Base-by-base conservation (phyloP, 2,797 vertebrate species). In the Lagocephalus sceleratus region DNA sequence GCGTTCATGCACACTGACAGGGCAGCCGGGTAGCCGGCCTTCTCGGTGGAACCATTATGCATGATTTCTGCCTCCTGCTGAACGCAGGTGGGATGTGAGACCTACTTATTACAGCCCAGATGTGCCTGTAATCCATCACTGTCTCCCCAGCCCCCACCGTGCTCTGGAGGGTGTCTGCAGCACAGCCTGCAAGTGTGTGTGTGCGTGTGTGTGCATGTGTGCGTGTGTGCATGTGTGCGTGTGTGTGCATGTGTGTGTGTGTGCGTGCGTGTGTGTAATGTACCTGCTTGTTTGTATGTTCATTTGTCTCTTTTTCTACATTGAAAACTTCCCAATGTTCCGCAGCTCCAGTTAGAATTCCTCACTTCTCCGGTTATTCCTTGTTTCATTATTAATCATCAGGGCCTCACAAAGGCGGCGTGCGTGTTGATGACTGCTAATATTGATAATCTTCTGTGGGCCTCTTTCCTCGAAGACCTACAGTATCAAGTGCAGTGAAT, bases 21-120 rank as follows among this genome's bases (percentile, higher is more conserved):
- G 83, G 72, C 79, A 81, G 73, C 72, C 58, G 75, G 72, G 73
- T 75, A 75, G 63, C 77, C 73, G 84, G 79, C 79, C 75, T 74
- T 85, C 76, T 59, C 81, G 76, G 76, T 65, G 82, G 78, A 82
- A 73, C 73, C 75, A 88, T 88, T 89, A 90, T 87, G 76, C 85
- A 78, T 75, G 81, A 79, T 80, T 75, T 71, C 72, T 81, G 69
- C 80, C 76, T 86, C 75, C 75, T 79, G 76, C 85, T 83, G 84
- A 85, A 85, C 86, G 81, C 87, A 88, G 87, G 82, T 88, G 89
- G 84, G 82, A 85, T 78, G 56, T 40, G 43, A 84, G 87, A 87
- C 89, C 85, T 90, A 88, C 88, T 89, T 91, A 88, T 87, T 84
- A 87, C 80, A 86, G 83, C 80, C 81, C 83, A 88, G 80, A 83